Conservation (phyloP, 2,797 vertebrate genomes). For the Channa striata region DNA sequence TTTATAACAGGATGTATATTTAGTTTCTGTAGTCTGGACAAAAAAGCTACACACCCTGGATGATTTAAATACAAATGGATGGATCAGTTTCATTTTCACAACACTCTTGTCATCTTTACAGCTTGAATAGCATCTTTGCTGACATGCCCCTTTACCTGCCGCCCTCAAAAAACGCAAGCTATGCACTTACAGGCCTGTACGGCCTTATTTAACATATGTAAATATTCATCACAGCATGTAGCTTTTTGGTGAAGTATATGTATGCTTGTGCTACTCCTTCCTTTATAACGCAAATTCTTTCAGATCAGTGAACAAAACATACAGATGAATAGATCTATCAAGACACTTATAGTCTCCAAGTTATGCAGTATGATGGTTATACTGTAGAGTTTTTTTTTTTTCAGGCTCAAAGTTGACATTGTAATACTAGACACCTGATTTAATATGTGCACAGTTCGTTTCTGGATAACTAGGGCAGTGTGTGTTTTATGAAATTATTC, state of each 20-base stretch:
- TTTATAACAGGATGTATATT: not conserved
- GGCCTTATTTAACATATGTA: slow-evolving; percentile 11
- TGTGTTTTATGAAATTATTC: not conserved
- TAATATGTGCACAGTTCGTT: not conserved
- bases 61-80: slow-evolving; percentile 28
- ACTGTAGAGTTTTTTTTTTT: no score
- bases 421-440: not conserved
- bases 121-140: slow-evolving; percentile 11
- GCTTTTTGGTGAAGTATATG: slow-evolving; percentile 27
- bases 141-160: slow-evolving; percentile 18
- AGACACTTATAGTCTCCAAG: not conserved
- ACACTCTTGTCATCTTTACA: slow-evolving; percentile 3
- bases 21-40: not conserved
- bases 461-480: not conserved
- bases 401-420: not conserved
- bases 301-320: slow-evolving; percentile 11
- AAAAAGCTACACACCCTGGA: not conserved
- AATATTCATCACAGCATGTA: slow-evolving; percentile 56
- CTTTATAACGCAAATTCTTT: slow-evolving; percentile 48
- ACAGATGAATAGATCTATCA: slow-evolving; percentile 2
- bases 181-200: slow-evolving; percentile 29
- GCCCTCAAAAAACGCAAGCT: slow-evolving; percentile 50
- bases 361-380: not conserved
- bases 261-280: not conserved
- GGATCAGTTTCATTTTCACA: slow-evolving; percentile 5